Percentiles rank a stretch among this genome's conserved stretches.
Conservation (phyloP, 2,113 vertebrate genomes). For the Brienomyrus longianalis region DNA sequence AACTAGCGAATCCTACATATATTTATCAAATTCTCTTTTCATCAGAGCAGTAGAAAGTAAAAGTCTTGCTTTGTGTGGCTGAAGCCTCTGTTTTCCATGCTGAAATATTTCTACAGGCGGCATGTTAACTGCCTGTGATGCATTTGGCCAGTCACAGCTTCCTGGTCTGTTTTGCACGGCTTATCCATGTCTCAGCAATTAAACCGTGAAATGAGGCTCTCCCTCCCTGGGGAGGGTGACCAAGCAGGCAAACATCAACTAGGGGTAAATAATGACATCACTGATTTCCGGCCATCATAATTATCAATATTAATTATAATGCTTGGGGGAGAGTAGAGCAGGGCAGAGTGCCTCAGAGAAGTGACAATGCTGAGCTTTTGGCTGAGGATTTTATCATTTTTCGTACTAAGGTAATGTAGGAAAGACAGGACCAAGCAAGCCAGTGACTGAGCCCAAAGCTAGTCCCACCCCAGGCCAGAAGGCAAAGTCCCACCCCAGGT, state of each 20-base stretch:
- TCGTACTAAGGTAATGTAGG: background rate
- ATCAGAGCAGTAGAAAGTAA: constrained; percentile 1
- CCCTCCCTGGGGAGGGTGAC: background rate
- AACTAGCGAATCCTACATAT: background rate
- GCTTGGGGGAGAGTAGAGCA: background rate
- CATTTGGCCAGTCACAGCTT: background rate
- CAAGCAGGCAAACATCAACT: constrained; percentile 4
- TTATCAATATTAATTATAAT: constrained; percentile 1
- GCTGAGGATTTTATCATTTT: background rate
- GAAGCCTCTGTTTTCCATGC: background rate
- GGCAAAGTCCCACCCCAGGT: background rate
- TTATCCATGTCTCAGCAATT: background rate
- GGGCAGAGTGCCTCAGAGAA: background rate
- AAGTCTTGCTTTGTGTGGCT: background rate
- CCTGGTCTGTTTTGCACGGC: background rate
- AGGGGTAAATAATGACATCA: background rate
- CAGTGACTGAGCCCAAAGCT: background rate
- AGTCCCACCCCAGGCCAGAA: background rate
- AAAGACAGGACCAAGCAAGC: background rate
- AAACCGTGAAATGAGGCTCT: background rate
- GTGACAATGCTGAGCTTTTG: background rate
- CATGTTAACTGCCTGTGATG: background rate
- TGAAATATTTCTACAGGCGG: background rate
- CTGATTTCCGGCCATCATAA: background rate
- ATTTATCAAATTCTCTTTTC: background rate